Conservation (phyloP, 30 jellyfish, hydroid and myxozoan species). For the Pseudorhiza aurosa region DNA sequence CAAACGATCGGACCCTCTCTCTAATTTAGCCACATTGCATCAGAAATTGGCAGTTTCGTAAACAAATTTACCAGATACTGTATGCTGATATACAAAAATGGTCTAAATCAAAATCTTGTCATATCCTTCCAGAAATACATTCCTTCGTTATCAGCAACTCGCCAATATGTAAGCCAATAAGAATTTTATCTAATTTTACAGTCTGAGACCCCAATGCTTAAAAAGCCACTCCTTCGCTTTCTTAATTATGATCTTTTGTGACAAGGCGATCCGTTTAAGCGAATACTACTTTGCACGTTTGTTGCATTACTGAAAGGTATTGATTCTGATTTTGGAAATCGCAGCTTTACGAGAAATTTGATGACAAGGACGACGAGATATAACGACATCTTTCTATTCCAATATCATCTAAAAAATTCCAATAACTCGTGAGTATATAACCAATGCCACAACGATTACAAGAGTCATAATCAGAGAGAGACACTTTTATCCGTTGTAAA, state of each 20-base stretch:
- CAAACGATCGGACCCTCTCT: conserved; percentile 1
- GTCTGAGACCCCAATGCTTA: background rate
- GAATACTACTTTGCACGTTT: background rate
- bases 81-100: background rate
- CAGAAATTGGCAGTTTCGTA: background rate
- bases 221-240: background rate
- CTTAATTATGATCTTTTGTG: background rate
- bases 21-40: background rate
- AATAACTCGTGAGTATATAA: too few relatives aligned
- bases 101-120: background rate
- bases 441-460: too few relatives aligned
- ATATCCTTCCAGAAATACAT: background rate
- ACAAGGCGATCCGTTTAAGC: background rate
- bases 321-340: too few relatives aligned
- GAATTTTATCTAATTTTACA: background rate
- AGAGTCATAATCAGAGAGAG: too few relatives aligned
- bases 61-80: background rate
- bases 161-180: background rate
- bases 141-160: background rate
- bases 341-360: too few relatives aligned
- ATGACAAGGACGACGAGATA: too few relatives aligned
- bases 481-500: too few relatives aligned
- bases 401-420: too few relatives aligned
- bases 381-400: too few relatives aligned
- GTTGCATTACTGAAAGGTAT: too few relatives aligned